Conservation (phyloP, 2,797 vertebrate species). For the Pterois miles region DNA sequence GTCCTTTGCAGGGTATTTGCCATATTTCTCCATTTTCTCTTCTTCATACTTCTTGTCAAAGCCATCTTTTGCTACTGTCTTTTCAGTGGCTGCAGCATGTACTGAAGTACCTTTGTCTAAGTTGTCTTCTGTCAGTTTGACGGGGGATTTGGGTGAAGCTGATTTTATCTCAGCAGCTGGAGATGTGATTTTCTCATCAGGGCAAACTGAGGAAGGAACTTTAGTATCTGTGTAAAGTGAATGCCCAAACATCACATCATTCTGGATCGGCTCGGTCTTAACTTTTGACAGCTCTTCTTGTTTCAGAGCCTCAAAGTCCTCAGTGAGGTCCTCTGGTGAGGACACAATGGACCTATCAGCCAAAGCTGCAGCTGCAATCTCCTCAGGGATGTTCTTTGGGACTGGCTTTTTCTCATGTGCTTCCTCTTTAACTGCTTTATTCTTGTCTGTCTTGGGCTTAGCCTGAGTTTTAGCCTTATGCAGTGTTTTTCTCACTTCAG, state of each 20-base stretch:
- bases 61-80: slow-evolving; percentile 65
- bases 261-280: slow-evolving; percentile 54
- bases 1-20: slow-evolving; percentile 65
- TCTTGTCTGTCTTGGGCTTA: slow-evolving; percentile 90
- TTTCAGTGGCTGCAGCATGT: slow-evolving; percentile 68
- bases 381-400: slow-evolving; percentile 70
- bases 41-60: slow-evolving; percentile 84
- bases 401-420: slow-evolving; percentile 82
- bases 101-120: slow-evolving; percentile 60
- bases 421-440: slow-evolving; percentile 86
- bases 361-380: slow-evolving; percentile 66
- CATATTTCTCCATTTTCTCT: slow-evolving; percentile 79
- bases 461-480: slow-evolving; percentile 94
- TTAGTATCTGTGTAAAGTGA: slow-evolving; percentile 63
- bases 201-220: slow-evolving; percentile 61
- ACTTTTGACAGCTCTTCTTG: slow-evolving; percentile 79
- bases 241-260: slow-evolving; percentile 57
- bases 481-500: slow-evolving; percentile 96
- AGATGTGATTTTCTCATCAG: slow-evolving; percentile 75
- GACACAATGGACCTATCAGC: slow-evolving; percentile 89
- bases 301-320: slow-evolving; percentile 95
- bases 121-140: slow-evolving; percentile 59
- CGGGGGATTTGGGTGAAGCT: slow-evolving; percentile 55
- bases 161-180: slow-evolving; percentile 66
- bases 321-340: slow-evolving; percentile 97